These are phyloP conservation scores for Scarus forsteni DNA, from an alignment of 2,797 vertebrate genomes.

Conservation along the genomic window DNA sequence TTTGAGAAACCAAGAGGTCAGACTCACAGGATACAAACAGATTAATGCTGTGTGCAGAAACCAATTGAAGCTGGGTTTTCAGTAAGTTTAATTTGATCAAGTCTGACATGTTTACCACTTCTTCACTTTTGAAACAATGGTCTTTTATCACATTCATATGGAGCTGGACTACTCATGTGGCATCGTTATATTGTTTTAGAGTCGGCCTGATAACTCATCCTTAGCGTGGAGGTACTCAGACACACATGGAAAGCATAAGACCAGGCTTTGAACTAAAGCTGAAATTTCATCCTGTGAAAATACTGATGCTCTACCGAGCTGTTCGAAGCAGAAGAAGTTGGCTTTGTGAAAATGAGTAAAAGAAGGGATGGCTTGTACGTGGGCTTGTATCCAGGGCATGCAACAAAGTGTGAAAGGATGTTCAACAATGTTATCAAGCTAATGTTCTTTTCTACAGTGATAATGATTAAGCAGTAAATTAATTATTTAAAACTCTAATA, in stretches of 20 bases:
- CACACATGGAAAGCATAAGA: constrained; percentile 69
- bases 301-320: constrained; percentile 30
- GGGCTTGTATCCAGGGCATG: neutral
- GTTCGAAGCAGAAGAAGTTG: constrained; percentile 16
- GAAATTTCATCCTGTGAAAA: constrained; percentile 58
- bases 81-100: constrained; percentile 44
- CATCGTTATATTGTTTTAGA: constrained; percentile 41
- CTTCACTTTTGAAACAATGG: constrained; percentile 57
- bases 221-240: constrained; percentile 33
- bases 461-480: too few relatives aligned
- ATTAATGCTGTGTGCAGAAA: constrained; percentile 32
- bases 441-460: too few relatives aligned
- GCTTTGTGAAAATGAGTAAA: constrained; percentile 6
- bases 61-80: constrained; percentile 21
- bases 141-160: constrained; percentile 60
- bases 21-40: constrained; percentile 30
- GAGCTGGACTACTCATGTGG: constrained; percentile 31
- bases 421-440: too few relatives aligned
- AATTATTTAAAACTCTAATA: too few relatives aligned
- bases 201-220: constrained; percentile 68
- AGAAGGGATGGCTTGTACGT: neutral
- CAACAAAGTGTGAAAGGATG: neutral
- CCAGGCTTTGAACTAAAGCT: constrained; percentile 43
- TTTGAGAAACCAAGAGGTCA: constrained; percentile 28
- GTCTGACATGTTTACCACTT: constrained; percentile 65